These are phyloP conservation scores for Drosophila takahashii DNA, from an alignment of 1,140 invertebrate genomes.

Conservation along the genomic window DNA sequence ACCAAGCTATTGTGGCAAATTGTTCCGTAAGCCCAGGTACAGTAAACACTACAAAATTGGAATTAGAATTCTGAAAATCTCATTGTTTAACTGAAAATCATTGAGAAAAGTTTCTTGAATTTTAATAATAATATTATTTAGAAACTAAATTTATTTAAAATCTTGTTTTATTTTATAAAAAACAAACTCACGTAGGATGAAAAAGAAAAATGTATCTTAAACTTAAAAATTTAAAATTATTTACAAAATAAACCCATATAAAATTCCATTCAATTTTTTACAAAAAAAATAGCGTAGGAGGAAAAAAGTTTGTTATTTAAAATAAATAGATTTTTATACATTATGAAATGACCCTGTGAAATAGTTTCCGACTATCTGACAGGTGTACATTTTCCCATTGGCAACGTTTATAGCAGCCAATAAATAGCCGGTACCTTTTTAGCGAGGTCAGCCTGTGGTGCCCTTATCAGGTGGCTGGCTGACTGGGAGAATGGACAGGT, in stretches of 20 bases:
- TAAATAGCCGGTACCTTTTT: background rate
- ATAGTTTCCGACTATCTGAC: background rate
- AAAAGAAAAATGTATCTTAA: too few species aligned
- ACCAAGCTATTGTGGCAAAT: constrained; percentile 57
- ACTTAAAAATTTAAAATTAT: too few species aligned
- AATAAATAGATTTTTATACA: too few species aligned
- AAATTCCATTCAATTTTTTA: too few species aligned
- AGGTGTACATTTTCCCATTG: constrained; percentile 14
- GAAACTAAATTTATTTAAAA: too few species aligned
- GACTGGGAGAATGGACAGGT: constrained; percentile 61
- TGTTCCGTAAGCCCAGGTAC: constrained; percentile 27
- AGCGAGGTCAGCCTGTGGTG: constrained; percentile 1
- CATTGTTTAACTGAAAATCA: background rate
- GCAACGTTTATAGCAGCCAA: background rate
- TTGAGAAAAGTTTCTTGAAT: too few species aligned
- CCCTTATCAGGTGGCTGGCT: constrained; percentile 15
- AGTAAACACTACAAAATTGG: background rate
- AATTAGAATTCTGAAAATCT: background rate
- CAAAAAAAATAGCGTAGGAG: too few species aligned
- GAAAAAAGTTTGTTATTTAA: too few species aligned
- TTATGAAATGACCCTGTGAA: background rate
- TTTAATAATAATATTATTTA: too few species aligned
- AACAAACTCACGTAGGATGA: too few species aligned
- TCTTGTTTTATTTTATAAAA: too few species aligned
- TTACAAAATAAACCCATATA: too few species aligned